phyloP scores from a whole-genome alignment of 2,797 vertebrate species.

The Phrynocephalus vlangalii region DNA sequence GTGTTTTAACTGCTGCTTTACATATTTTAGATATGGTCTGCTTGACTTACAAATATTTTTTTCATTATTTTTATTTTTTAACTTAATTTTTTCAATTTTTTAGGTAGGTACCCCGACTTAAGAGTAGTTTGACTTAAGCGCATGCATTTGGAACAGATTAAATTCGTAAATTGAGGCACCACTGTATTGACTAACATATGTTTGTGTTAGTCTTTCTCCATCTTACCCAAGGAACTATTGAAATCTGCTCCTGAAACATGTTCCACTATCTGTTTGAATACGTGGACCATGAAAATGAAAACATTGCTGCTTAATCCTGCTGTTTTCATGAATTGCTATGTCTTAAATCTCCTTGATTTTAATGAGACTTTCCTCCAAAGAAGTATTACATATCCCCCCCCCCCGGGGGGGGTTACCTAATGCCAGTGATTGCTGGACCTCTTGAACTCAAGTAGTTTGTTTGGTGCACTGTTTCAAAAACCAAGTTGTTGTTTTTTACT shows the following conservation, averaged over 20 bases:
- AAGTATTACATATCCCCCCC: not conserved
- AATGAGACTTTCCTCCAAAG: not conserved
- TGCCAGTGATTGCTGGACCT: not conserved
- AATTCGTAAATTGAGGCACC: no score
- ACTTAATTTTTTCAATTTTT: no score
- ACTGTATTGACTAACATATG: not conserved
- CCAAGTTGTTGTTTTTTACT: not conserved
- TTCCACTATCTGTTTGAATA: not conserved
- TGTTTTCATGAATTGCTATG: not conserved
- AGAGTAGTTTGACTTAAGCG: no score
- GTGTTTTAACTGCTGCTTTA: no score
- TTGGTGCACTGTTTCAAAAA: not conserved
- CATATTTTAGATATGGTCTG: no score
- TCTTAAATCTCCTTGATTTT: not conserved
- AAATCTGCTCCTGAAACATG: not conserved
- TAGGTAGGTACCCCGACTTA: no score
- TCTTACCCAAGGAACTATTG: not conserved
- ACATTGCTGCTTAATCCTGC: not conserved
- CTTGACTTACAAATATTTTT: no score
- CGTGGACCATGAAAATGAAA: not conserved
- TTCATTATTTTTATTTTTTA: no score
- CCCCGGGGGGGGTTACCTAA: not conserved
- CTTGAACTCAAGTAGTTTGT: not conserved
- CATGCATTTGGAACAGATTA: no score
- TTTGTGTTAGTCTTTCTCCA: not conserved